Evolutionary conservation across 2,113 vertebrate genomes (phyloP), one percentile per base, ranked within the genome.

Genomic region (Pimephales promelas): DNA sequence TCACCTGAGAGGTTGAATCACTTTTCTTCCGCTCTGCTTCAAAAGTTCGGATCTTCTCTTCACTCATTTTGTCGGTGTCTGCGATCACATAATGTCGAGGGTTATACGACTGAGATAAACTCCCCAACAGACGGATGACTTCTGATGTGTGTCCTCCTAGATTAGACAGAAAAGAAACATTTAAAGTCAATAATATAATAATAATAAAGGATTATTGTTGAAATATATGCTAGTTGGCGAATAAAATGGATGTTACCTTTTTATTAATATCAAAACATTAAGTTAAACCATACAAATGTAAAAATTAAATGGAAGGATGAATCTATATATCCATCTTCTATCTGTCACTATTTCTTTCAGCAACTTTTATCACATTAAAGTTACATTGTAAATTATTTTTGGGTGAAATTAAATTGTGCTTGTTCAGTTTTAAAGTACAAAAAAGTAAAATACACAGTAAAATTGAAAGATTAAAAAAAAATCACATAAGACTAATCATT

Each of bases 121-220:
- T 91, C 31, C 91, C 93, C 81, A 97, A 91, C 82, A 99, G 92
- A 56, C 97, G 96, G 77, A 99, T 89, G 79, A 99, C 95, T 92
- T 99, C 98, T 45, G 97, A 93, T 28, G 98, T 99, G 79, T 99
- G 97, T 2, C 98, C 97, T 18, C 98, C 98, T 99, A 87, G 2
- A 8, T 6, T 5, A 22, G 5, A 45, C 22, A 47, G 5, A 14
- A 31, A 56, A 52, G 5, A 80, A 52, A 34, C 2, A 9, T 43
- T 40, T 34, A 18, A 10, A 6, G 13, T 45, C 2, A 22, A 20
- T 75, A 5, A 26, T 13, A 49, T 49, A 43, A 64, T 0, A 20
- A 31, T 3, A 14, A 76, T 14, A 20, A 62, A 64, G 18, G 2
- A 22, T 59, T 10, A 59, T 59, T 22, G 22, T 68, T 68, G 5